Percentiles rank a stretch among this genome's conserved stretches.
phyloP scores from a whole-genome alignment of 2,113 vertebrate genomes.

The Candoia aspera region DNA sequence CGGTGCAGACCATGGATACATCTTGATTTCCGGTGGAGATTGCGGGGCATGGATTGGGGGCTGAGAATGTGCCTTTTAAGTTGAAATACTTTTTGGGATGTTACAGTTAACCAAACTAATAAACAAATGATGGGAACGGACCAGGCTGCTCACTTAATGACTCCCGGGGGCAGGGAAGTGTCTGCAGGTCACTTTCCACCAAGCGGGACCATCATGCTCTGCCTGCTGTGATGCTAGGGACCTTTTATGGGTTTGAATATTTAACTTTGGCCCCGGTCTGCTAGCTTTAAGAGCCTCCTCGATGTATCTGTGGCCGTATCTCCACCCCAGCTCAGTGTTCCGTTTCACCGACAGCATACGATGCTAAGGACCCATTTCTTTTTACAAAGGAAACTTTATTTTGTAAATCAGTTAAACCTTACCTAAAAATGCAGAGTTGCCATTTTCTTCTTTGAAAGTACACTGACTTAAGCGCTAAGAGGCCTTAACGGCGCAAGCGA shows the following conservation, averaged over 20 bases:
- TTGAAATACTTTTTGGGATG: background rate
- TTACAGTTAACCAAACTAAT: background rate
- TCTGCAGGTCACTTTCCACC: no score
- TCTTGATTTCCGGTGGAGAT: slow-evolving; percentile 56
- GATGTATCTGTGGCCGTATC: no score
- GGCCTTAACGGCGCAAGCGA: slow-evolving; percentile 53
- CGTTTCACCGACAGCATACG: background rate
- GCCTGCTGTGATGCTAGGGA: background rate
- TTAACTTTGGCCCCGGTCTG: background rate
- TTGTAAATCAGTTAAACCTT: slow-evolving; percentile 59
- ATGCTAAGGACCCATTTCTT: background rate
- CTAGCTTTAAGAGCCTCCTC: background rate
- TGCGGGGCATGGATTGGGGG: fast-evolving
- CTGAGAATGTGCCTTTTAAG: fast-evolving
- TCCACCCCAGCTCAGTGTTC: background rate
- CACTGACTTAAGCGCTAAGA: slow-evolving; percentile 61
- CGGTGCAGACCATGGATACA: slow-evolving; percentile 81
- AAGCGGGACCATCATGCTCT: background rate
- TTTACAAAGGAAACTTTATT: slow-evolving; percentile 67
- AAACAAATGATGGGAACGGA: background rate
- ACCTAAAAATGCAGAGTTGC: slow-evolving; percentile 72
- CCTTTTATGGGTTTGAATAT: background rate
- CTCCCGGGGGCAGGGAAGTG: no score
- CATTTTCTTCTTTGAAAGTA: slow-evolving; percentile 62
- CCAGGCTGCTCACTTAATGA: background rate